Evolutionary conservation across 2,113 vertebrate genomes (phyloP).

Genomic region (Alces alces): DNA sequence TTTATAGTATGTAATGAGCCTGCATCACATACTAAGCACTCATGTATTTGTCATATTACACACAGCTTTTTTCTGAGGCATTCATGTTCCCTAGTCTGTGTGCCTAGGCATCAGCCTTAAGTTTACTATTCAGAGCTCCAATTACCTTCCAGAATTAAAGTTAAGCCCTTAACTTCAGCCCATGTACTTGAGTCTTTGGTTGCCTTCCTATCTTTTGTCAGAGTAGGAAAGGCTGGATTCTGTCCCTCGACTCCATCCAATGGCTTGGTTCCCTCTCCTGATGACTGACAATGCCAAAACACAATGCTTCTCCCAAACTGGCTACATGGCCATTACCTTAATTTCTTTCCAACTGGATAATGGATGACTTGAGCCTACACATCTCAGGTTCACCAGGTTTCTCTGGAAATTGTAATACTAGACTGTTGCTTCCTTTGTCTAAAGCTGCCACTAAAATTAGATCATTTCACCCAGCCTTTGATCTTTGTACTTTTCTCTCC

Average conservation of each 20-base stretch:
- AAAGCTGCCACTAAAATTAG: background rate
- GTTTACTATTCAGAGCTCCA: background rate
- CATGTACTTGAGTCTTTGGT: background rate
- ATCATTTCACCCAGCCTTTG: background rate
- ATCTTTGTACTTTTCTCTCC: background rate
- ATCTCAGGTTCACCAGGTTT: background rate
- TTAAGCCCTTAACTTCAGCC: background rate
- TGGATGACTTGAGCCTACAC: background rate
- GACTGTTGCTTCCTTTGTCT: background rate
- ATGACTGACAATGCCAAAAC: background rate
- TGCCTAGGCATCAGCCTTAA: background rate
- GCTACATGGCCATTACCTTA: background rate
- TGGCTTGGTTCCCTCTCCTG: background rate
- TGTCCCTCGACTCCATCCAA: background rate
- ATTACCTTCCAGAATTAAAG: background rate
- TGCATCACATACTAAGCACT: background rate
- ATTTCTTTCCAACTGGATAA: background rate
- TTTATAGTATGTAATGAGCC: background rate
- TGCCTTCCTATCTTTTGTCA: background rate
- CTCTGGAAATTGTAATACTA: background rate
- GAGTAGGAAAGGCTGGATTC: background rate
- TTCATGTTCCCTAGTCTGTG: background rate
- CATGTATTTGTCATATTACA: too few species aligned
- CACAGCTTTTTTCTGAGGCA: background rate
- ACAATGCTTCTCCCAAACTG: background rate